Conservation (phyloP, 2,797 vertebrate genomes). For the Anabacerthia variegaticeps region DNA sequence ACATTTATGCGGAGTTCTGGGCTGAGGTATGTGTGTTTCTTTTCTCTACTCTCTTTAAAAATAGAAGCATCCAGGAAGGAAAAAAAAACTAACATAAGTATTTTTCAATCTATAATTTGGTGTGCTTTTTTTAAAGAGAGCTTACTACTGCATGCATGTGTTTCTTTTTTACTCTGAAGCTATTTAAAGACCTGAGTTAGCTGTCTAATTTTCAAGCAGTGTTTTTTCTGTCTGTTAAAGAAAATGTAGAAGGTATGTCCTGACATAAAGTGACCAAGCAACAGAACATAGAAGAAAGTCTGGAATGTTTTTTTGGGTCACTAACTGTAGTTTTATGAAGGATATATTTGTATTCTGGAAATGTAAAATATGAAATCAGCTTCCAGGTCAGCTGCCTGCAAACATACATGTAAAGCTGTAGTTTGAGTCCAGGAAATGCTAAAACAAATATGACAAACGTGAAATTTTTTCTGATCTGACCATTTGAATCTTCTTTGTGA, state of each 20-base stretch:
- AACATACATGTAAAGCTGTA: neutral
- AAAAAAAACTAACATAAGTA: neutral
- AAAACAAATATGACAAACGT: neutral
- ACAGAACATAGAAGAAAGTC: neutral
- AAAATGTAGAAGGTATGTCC: neutral
- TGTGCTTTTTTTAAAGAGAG: neutral
- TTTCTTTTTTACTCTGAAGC: neutral
- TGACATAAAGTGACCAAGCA: neutral
- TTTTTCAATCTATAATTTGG: neutral
- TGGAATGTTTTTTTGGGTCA: neutral
- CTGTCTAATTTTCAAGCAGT: neutral
- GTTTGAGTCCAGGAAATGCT: neutral
- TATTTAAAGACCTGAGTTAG: neutral
- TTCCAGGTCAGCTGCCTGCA: neutral
- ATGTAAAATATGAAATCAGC: neutral
- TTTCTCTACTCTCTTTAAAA: neutral
- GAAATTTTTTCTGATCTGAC: neutral
- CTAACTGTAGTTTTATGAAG: neutral
- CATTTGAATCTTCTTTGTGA: neutral
- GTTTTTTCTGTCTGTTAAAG: neutral
- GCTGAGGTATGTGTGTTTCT: slow-evolving; percentile 85
- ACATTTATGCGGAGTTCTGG: slow-evolving; percentile 99
- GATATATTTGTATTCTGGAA: neutral
- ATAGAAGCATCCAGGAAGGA: neutral
- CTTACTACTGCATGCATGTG: neutral